Base-by-base conservation (phyloP, 2,797 vertebrate genomes). In the Vespertilio murinus region DNA sequence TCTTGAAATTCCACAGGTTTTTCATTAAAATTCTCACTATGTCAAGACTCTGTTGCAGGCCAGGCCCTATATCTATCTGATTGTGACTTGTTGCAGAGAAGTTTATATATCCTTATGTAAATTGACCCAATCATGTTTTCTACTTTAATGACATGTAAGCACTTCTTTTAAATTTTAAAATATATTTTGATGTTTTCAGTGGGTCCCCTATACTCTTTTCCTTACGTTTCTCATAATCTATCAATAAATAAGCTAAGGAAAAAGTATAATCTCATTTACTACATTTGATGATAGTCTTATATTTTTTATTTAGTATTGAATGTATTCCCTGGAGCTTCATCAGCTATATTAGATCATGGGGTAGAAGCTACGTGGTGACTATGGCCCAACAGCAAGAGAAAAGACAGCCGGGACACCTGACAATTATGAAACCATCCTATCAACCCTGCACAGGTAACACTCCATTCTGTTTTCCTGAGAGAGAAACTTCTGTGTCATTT, bases 181-280 rank as follows among this genome's bases (percentile, higher is more conserved):
- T 64, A 69, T 3, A 52, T 70, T 88, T 95, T 80, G 20, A 71
- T 23, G 73, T 84, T 89, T 94, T 81, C 49, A 59, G 52, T 71
- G 23, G 5, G 33, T 84, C n/a, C 42, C 38, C n/a, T 20, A 74
- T 56, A 61, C 49, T 93, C 47, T 45, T 94, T 93, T 80, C 13
- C 2, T 14, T 84, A 18, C 4, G 52, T 83, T 96, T 81, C 47
- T 84, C 30, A 69, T 56, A 77, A 70, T 11, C 4, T 30, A 67
- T 67, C 67, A n/a, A 5, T 28, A 35, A 85, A 30, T 59, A 93
- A 45, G n/a, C 30, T 69, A 20, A 85, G 10, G 5, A 75, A 61
- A 82, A 88, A 61, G 6, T 22, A 22, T 22, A 22, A 59, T 33
- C 17, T 90, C 8, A 40, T 71, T 54, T 74, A 54, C n/a, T 80